Conservation (phyloP, 1,140 invertebrate genomes). For the Drosophila subpulchrella region DNA sequence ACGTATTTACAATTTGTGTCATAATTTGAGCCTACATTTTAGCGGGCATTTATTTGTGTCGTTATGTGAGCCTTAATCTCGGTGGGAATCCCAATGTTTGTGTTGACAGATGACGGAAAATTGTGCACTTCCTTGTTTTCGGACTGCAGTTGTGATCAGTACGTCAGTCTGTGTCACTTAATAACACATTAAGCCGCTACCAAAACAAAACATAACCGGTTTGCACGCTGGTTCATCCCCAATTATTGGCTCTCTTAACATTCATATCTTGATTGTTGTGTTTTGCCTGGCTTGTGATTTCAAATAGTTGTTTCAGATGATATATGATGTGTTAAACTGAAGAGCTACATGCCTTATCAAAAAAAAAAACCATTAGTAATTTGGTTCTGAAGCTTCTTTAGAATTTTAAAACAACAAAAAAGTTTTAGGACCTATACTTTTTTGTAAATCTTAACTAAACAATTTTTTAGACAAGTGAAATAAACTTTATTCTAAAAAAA, state of each 20-base stretch:
- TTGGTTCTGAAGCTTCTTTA: too few species aligned
- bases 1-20: slow-evolving; percentile 38
- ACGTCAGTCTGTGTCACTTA: slow-evolving; percentile 15
- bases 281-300: not conserved
- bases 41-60: slow-evolving; percentile 9
- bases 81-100: slow-evolving; percentile 3
- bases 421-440: too few species aligned
- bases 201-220: slow-evolving; percentile 24
- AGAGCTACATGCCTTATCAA: too few species aligned
- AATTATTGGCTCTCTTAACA: not conserved
- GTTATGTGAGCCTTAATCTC: slow-evolving; percentile 13
- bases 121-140: slow-evolving; percentile 13
- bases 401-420: too few species aligned
- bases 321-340: not conserved
- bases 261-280: not conserved
- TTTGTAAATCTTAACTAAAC: too few species aligned
- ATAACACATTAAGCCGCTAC: slow-evolving; percentile 7
- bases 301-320: not conserved
- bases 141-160: slow-evolving; percentile 3
- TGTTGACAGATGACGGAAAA: slow-evolving; percentile 18
- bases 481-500: too few species aligned
- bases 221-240: slow-evolving; percentile 2
- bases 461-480: too few species aligned
- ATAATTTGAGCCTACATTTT: slow-evolving; percentile 11
- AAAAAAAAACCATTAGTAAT: too few species aligned